phyloP scores from a whole-genome alignment of 2,888 invertebrate species.

The Macaria liturata region DNA sequence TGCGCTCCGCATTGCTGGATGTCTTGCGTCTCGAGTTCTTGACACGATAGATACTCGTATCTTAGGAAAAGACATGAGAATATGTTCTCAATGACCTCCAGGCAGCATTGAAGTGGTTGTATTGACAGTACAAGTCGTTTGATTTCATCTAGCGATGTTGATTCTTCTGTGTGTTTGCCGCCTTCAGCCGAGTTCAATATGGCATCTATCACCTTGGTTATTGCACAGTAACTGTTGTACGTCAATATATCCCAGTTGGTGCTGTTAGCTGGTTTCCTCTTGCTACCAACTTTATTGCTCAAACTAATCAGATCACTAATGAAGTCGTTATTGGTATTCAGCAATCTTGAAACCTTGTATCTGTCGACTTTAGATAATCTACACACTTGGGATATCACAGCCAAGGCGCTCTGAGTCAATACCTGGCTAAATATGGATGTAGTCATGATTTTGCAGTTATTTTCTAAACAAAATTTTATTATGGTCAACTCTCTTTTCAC shows the following conservation, averaged over 20 bases:
- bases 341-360: constrained; percentile 75
- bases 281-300: constrained; percentile 50
- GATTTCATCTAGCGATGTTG: constrained; percentile 72
- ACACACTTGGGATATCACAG: constrained; percentile 79
- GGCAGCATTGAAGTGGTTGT: constrained; percentile 71
- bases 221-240: constrained; percentile 79
- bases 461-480: constrained; percentile 77
- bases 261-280: constrained; percentile 42
- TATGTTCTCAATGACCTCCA: constrained; percentile 88
- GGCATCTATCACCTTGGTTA: constrained; percentile 76
- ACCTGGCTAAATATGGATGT: constrained; percentile 76
- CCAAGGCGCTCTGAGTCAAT: constrained; percentile 72
- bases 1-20: constrained; percentile 66
- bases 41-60: constrained; percentile 83
- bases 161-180: constrained; percentile 57
- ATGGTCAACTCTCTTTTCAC: constrained; percentile 76
- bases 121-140: constrained; percentile 75
- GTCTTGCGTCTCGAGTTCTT: constrained; percentile 72
- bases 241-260: constrained; percentile 74
- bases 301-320: constrained; percentile 61
- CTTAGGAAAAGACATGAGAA: constrained; percentile 88
- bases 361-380: constrained; percentile 75
- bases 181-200: constrained; percentile 68
- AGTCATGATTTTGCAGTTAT: constrained; percentile 77
- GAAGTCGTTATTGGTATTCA: constrained; percentile 73